Evolutionary conservation across 2,888 invertebrate species (phyloP).

Genomic region (Stenodera caucasica): DNA sequence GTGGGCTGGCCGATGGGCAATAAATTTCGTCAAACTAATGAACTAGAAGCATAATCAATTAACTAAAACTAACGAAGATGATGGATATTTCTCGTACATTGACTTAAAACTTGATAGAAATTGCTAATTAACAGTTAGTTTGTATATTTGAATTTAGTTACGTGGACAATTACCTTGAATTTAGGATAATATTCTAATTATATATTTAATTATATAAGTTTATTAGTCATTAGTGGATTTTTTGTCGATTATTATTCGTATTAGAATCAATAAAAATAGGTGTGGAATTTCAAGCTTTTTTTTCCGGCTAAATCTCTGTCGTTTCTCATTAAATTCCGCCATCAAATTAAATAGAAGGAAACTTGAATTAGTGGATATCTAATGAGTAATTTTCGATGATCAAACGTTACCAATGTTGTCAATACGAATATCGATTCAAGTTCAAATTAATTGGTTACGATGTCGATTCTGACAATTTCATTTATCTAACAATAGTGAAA

Average conservation of each 20-base stretch:
- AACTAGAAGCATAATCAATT: conserved; percentile 26
- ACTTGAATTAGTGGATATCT: neutral
- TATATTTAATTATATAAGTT: neutral
- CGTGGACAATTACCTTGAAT: neutral
- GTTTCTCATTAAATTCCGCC: neutral
- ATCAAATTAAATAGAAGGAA: neutral
- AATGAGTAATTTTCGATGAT: neutral
- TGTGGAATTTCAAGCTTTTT: neutral
- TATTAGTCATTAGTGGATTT: too few species aligned
- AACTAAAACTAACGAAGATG: conserved; percentile 26
- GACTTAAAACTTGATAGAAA: neutral
- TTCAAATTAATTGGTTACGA: conserved; percentile 21
- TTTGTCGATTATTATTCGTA: too few species aligned
- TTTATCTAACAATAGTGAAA: conserved; percentile 4
- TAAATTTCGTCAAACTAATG: conserved; percentile 30
- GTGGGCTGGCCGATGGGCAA: conserved; percentile 13
- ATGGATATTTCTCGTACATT: conserved; percentile 15
- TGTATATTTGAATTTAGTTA: neutral
- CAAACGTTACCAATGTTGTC: too few species aligned
- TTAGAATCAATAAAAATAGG: neutral
- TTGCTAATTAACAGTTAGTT: neutral
- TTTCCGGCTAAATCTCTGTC: neutral
- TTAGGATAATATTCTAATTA: neutral
- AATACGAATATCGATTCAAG: too few species aligned
- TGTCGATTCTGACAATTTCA: conserved; percentile 24